Evolutionary conservation across 2,113 vertebrate species (phyloP), one percentile per base, ranked within the genome.

Genomic region (Notechis scutatus): DNA sequence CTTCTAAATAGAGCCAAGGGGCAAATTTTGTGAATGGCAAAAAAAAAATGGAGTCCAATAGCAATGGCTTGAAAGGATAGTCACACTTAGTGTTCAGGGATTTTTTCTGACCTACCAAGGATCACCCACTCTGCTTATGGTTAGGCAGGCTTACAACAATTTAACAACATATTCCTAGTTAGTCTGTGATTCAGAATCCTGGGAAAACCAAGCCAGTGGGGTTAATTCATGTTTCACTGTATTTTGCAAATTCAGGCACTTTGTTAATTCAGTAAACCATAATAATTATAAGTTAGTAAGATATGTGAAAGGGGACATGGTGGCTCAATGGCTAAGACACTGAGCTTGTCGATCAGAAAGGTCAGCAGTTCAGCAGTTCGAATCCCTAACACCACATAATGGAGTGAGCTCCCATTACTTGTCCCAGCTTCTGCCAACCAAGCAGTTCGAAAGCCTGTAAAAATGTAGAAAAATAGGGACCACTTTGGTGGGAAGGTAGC

Each of bases 31-130:
- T 88, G 26, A 93, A 50, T 3, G 1, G 89, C 85, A 26, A 29
- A 90, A 50, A 81, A 34, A 94, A 88, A 92, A 81, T 94, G 93
- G 54, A 47, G 18, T 94, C 93, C 91, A 94, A 94, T 96, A 96
- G 93, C 87, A 91, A 86, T 55, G 91, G 8, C 86, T 96, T 96
- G 96, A 92, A 87, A 52, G 88, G 39, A 57, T 12, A 89, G 88
- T 23, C n/a, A 61, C 21, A 14, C 26, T 11, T 42, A 59, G 23
- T 26, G 23, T 5, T n/a, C 20, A 50, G 50, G 20, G 5, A 21
- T 50, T 42, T 54, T 10, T 57, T 34, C 50, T 81, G 87, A 21
- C 55, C 24, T 54, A 6, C 7, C 34, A 42, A 81, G 15, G n/a
- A 39, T 42, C n/a, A 10, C 18, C 18, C 74, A 81, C 74, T 42